Base-by-base conservation (phyloP, 2,888 invertebrate species). In the Limulus polyphemus region DNA sequence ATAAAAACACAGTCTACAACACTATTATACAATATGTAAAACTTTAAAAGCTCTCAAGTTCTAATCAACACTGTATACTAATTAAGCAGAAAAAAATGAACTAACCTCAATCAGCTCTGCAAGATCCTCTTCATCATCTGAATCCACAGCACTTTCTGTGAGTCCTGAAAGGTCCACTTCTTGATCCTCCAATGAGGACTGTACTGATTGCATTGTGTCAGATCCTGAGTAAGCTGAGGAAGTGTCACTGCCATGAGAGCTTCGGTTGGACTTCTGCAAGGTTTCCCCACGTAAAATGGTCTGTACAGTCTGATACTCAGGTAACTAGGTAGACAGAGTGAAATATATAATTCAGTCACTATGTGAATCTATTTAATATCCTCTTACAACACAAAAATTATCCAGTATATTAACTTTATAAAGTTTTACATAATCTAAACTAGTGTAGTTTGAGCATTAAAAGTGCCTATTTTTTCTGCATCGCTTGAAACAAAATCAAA, bases 181-280 rank as follows among this genome's bases (percentile, higher is more conserved):
- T 67, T 84, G 84, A 46, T 82, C 82, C 59, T 76, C 74, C 63
- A 75, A 67, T 2, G 76, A 76, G 9, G 75, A 75, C 76, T 92
- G 92, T 62, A 88, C 88, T 63, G 90, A 90, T 71, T 91, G 90
- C 91, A 93, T 92, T 68, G 92, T 91, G 81, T 94, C 94, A 70
- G 92, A 92, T 68, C 94, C 94, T 74, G 92, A 92, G 79, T 95
- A 95, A 62, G 94, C 94, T 69, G 93, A 93, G 76, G 92, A 93
- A 46, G 94, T 94, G 77, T 95, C 94, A 74, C 92, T 92, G 57
- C 90, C 90, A 72, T 88, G 84, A 65, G 91, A 90, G 69, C 85
- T 86, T 69, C 87, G 81, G 76, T 86, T 86, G 72, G 85, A 86
- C 79, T 90, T 90, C 77, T 88, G 86, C 55, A 68, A 56, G 12